Conservation (phyloP, 2,113 vertebrate genomes). For the Butorides virescens region DNA sequence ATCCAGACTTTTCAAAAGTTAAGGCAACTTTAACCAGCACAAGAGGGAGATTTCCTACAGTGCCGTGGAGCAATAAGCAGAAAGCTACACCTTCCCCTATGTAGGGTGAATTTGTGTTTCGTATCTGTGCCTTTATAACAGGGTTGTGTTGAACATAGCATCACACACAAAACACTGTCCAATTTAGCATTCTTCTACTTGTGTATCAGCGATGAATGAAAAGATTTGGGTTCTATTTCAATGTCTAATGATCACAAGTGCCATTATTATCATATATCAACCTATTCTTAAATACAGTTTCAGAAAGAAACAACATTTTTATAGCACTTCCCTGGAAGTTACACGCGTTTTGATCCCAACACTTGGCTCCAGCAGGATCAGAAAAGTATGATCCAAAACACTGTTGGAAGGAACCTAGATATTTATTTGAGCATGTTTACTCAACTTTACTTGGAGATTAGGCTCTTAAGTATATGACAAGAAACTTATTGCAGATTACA, state of each 20-base stretch:
- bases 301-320: not conserved
- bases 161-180: not conserved
- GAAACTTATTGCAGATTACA: not conserved
- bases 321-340: not conserved
- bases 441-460: not conserved
- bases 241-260: not conserved
- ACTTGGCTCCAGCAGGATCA: not conserved
- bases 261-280: not conserved
- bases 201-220: not conserved
- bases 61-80: not conserved
- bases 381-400: not conserved
- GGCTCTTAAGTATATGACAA: not conserved
- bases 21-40: not conserved
- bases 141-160: not conserved
- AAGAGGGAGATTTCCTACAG: not conserved
- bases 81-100: not conserved
- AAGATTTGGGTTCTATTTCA: not conserved
- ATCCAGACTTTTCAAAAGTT: not conserved
- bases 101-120: not conserved
- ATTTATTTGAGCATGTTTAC: not conserved
- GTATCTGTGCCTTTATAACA: not conserved
- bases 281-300: not conserved
- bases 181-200: not conserved
- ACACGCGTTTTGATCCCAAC: accelerated
- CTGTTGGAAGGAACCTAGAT: not conserved